Evolutionary conservation across 64 coral and sea anemone genomes (phyloP).

Genomic region (Pocillopora verrucosa): DNA sequence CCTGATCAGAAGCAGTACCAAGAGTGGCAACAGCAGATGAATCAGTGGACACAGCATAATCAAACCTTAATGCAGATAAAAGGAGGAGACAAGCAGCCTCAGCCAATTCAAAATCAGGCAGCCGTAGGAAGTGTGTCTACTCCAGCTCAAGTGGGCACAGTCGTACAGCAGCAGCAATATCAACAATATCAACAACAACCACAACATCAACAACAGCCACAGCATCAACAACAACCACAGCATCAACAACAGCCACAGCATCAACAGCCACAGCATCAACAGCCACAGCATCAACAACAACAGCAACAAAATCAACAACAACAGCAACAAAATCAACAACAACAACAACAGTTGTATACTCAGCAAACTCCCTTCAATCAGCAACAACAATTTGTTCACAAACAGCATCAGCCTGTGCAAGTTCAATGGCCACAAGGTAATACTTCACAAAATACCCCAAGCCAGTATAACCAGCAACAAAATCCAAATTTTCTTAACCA

Average conservation of each 20-base stretch:
- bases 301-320: neutral
- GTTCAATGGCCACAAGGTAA: neutral
- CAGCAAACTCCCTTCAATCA: too few relatives aligned
- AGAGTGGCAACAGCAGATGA: constrained; percentile 82
- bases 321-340: neutral
- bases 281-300: neutral
- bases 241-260: neutral
- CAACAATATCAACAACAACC: constrained; percentile 23
- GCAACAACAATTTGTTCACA: neutral
- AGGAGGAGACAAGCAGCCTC: constrained; percentile 7
- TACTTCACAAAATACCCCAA: neutral
- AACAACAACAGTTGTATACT: neutral
- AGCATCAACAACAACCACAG: neutral
- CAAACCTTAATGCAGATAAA: constrained; percentile 61
- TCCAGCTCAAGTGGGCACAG: neutral
- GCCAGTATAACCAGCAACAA: neutral
- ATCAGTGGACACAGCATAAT: constrained; percentile 69
- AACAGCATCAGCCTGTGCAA: constrained; percentile 18
- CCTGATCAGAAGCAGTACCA: constrained; percentile 94
- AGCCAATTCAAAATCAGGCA: constrained; percentile 26
- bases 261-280: neutral
- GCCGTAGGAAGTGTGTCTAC: neutral
- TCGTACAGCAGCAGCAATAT: constrained; percentile 14
- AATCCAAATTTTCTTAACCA: constrained; percentile 26
- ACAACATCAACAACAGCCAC: constrained; percentile 2